Evolutionary conservation across 2,888 invertebrate genomes (phyloP).

Genomic region (Phrixothrix hirtus): DNA sequence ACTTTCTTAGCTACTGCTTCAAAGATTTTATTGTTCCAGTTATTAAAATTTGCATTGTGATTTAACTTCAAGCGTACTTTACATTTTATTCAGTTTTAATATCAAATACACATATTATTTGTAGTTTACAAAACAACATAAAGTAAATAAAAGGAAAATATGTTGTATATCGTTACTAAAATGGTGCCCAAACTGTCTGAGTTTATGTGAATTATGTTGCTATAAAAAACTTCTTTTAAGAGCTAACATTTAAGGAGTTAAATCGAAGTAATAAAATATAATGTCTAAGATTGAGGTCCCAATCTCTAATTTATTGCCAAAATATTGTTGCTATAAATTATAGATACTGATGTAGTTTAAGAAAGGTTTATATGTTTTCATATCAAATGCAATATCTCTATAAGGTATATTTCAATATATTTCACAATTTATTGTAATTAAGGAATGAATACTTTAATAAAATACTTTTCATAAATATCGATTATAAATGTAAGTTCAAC

Average conservation of each 20-base stretch:
- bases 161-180: neutral
- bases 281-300: constrained; percentile 7
- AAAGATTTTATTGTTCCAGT: no score
- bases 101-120: no score
- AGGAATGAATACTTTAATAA: no score
- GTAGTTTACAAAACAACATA: neutral
- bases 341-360: neutral
- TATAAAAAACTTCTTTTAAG: constrained; percentile 4
- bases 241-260: constrained; percentile 4
- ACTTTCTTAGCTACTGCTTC: neutral
- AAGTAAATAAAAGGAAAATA: neutral
- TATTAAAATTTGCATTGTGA: no score
- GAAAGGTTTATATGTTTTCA: neutral
- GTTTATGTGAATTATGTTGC: neutral
- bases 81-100: no score
- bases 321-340: constrained; percentile 10
- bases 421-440: no score
- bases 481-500: no score
- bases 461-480: no score
- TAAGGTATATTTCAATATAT: no score
- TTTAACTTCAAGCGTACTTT: no score
- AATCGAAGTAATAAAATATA: constrained; percentile 6
- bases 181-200: neutral
- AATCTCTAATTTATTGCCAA: constrained; percentile 9
- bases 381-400: no score